These are phyloP conservation scores for Columba livia DNA, from an alignment of 2,113 vertebrate species.

Conservation along the genomic window DNA sequence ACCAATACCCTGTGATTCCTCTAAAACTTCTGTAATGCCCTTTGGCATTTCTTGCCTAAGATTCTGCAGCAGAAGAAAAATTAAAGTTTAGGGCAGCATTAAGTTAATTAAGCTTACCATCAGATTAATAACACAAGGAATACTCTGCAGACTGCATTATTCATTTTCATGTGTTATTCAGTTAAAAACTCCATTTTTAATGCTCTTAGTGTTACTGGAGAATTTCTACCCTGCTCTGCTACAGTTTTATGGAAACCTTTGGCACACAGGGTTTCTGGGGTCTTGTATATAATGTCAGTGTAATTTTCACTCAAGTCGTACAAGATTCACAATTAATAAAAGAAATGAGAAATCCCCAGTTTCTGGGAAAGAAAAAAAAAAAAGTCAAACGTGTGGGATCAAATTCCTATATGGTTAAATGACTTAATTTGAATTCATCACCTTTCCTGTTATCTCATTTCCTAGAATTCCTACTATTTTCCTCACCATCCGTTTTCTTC, in stretches of 20 bases:
- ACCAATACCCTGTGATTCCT: background rate
- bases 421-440: background rate
- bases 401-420: background rate
- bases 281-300: background rate
- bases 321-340: background rate
- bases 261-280: background rate
- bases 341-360: background rate
- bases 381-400: background rate
- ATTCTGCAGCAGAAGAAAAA: slow-evolving; percentile 11
- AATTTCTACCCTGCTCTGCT: background rate
- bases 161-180: slow-evolving; percentile 58
- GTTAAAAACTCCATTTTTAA: slow-evolving; percentile 5
- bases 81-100: slow-evolving; percentile 24
- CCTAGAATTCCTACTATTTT: background rate
- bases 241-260: background rate
- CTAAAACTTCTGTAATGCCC: background rate
- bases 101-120: slow-evolving; percentile 52
- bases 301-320: background rate
- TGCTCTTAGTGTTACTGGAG: background rate
- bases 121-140: slow-evolving; percentile 44
- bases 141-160: slow-evolving; percentile 33
- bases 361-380: background rate
- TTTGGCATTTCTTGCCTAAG: background rate
- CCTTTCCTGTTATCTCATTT: background rate
- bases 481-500: background rate